A percentile compares a stretch with the other conserved stretches of the same genome.
Conservation (phyloP, 2,797 vertebrate genomes). For the Moxostoma hubbsi region DNA sequence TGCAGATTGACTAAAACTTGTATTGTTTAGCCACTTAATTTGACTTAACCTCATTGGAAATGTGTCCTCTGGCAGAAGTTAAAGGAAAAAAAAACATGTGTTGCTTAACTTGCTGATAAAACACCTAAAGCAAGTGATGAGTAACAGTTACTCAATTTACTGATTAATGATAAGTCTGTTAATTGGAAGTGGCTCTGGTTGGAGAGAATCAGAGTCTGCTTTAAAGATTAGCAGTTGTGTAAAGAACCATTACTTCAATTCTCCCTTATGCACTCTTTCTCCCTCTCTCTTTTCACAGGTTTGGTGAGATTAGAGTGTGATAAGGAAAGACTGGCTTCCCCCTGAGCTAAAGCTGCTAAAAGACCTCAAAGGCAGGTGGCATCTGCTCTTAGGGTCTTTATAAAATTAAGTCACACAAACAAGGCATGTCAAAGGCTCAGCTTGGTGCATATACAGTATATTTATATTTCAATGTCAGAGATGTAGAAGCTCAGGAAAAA, state of each 20-base stretch:
- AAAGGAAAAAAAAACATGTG: constrained; percentile 1
- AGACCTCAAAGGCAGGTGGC: constrained; percentile 62
- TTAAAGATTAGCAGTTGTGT: not conserved
- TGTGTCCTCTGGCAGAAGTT: not conserved
- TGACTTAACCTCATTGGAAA: not conserved
- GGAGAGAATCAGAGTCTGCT: not conserved
- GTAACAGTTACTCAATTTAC: constrained; percentile 33
- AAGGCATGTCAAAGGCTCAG: constrained; percentile 32
- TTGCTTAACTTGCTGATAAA: constrained; percentile 12
- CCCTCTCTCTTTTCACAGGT: not conserved
- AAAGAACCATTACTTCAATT: constrained; percentile 10
- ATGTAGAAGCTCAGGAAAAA: not conserved
- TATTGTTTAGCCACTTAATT: not conserved
- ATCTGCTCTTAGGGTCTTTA: constrained; percentile 46
- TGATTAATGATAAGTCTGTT: constrained; percentile 63
- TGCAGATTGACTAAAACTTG: too few species aligned
- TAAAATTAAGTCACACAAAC: constrained; percentile 65
- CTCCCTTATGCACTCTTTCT: constrained; percentile 25
- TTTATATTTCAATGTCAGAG: not conserved
- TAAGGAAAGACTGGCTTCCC: constrained; percentile 68
- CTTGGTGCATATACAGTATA: not conserved
- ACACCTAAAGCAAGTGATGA: constrained; percentile 11
- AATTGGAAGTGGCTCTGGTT: constrained; percentile 56
- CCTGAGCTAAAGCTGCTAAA: constrained; percentile 75
- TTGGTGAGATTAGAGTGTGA: constrained; percentile 17